A percentile compares a stretch with the other conserved stretches of the same genome.
Evolutionary conservation across 2,113 vertebrate species (phyloP).

Genomic region (Epinephelus moara): DNA sequence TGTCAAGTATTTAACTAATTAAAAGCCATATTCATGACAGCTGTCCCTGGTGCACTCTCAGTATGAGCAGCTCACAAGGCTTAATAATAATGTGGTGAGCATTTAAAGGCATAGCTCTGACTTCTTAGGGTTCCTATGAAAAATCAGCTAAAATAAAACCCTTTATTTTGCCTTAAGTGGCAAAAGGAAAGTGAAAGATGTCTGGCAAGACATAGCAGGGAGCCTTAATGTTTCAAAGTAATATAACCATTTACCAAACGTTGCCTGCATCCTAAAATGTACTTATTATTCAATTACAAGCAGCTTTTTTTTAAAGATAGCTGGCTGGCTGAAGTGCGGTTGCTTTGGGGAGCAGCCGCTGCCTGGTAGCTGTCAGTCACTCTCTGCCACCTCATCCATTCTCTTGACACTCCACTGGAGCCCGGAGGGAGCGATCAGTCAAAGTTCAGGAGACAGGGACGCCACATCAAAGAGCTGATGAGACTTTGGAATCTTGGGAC

Average conservation of each 20-base stretch:
- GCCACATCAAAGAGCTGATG: constrained; percentile 57
- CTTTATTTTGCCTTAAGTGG: neutral
- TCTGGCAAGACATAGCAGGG: neutral
- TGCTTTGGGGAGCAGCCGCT: constrained; percentile 24
- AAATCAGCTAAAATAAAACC: neutral
- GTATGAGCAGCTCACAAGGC: neutral
- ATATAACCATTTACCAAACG: constrained; percentile 15
- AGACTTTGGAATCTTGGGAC: constrained; percentile 49
- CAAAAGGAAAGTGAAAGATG: neutral
- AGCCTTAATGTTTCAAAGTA: constrained; percentile 24
- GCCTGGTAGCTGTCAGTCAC: constrained; percentile 73
- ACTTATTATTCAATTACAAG: constrained; percentile 62
- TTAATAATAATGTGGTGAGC: neutral
- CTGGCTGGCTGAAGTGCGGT: constrained; percentile 19
- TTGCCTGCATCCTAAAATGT: constrained; percentile 34
- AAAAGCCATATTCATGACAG: constrained; percentile 19
- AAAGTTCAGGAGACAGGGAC: constrained; percentile 64
- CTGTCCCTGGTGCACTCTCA: neutral
- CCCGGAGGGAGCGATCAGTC: constrained; percentile 71
- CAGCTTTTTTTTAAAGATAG: constrained; percentile 45
- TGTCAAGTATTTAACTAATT: constrained; percentile 37
- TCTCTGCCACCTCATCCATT: constrained; percentile 73
- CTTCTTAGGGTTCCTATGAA: neutral
- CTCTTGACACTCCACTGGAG: constrained; percentile 62
- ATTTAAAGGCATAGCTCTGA: constrained; percentile 6